Evolutionary conservation across 2,888 invertebrate genomes (phyloP).

Genomic region (Cantharis rustica): DNA sequence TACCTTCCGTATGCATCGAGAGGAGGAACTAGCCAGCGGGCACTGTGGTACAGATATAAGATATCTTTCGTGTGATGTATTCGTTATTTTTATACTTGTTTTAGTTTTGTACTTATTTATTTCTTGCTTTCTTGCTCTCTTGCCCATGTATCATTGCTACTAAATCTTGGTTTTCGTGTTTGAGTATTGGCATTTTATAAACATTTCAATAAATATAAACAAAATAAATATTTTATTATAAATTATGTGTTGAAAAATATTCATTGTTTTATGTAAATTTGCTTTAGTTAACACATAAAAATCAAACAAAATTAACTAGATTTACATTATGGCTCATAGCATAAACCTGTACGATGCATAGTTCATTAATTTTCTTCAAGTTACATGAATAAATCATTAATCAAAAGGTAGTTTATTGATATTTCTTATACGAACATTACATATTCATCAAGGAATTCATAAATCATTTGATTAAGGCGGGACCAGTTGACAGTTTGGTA

Average conservation of each 20-base stretch:
- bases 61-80: neutral
- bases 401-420: conserved; percentile 52
- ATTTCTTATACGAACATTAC: conserved; percentile 52
- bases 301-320: conserved; percentile 34
- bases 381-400: conserved; percentile 44
- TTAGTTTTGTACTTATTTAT: neutral
- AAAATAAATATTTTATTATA: neutral
- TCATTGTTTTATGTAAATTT: conserved; percentile 17
- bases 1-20: neutral
- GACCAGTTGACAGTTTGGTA: conserved; percentile 44
- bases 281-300: conserved; percentile 28
- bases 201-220: neutral
- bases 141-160: no score
- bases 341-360: conserved; percentile 1
- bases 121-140: no score
- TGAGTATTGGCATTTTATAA: no score
- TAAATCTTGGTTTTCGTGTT: no score
- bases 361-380: conserved; percentile 21
- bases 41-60: neutral
- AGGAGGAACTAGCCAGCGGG: neutral
- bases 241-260: conserved; percentile 7
- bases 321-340: conserved; percentile 24
- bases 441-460: conserved; percentile 53
- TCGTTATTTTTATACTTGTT: no score
- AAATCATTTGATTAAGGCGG: conserved; percentile 49